Evolutionary conservation across 2,888 invertebrate genomes (phyloP), one percentile per base, ranked within the genome.

Genomic region (Corbicula japonica): DNA sequence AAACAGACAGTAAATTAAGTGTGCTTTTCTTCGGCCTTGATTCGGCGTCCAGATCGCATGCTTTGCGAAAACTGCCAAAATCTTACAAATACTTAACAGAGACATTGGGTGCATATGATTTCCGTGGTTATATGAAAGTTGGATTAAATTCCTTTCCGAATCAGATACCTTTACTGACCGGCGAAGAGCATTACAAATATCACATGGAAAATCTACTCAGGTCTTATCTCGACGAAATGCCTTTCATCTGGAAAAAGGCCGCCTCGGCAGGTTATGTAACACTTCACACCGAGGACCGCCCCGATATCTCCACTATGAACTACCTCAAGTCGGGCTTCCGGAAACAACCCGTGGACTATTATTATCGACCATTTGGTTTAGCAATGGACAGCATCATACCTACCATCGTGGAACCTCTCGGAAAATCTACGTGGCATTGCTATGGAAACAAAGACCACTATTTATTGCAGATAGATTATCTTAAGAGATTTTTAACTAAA

Each of bases 201-300:
- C 56, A 48, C 0, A 48, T 62, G 34, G 54, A 34, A n/a, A 76
- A 74, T 46, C 44, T 83, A 6, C 35, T 66, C 26, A 50, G 28
- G 1, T 26, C 58, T 0, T 54, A 73, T 48, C 28, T 79, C 8
- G 86, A 87, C 26, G 46, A 78, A 8, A 65, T 97, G 89, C 95
- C 96, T 0, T 96, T 97, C 85, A 94, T 98, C 61, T 98, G 98
- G 98, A 96, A 97, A 76, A 95, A 96, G 86, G 97, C 94, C 92
- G 95, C 95, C 83, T 94, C 94, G 0, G 96, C 23, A 97, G 85
- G 97, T 0, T 97, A 96, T 91, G 95, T 95, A 60, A 97, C 98
- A 0, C 95, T 96, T 0, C 96, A 96, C 77, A 97, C 95, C 0
- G 98, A 98, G 94, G 98, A 98, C 91, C 95, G 96, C 1, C 95